Evolutionary conservation across 2,888 invertebrate species (phyloP).

Genomic region (Elysia crispata): DNA sequence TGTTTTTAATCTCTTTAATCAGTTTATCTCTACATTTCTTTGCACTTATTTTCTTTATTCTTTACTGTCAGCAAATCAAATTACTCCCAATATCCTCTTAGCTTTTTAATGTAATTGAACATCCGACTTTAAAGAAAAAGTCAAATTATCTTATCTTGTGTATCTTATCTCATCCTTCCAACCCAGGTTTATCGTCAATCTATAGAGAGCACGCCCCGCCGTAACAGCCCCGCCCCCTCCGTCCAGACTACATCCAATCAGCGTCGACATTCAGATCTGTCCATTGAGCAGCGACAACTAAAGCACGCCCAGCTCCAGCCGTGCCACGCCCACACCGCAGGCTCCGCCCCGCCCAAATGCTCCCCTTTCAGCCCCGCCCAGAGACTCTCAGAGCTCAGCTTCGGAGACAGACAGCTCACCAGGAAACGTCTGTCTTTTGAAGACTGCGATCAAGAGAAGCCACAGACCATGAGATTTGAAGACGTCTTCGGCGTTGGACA

Average conservation of each 20-base stretch:
- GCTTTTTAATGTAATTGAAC: no score
- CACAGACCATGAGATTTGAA: not conserved
- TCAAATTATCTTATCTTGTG: no score
- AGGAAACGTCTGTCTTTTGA: conserved; percentile 40
- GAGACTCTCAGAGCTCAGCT: conserved; percentile 1
- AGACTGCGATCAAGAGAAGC: not conserved
- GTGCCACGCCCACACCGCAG: not conserved
- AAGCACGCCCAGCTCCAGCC: not conserved
- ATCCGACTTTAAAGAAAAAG: no score
- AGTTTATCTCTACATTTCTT: no score
- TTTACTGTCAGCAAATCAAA: no score
- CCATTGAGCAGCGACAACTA: not conserved
- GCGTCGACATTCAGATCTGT: no score
- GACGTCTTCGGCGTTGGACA: no score
- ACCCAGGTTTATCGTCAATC: not conserved
- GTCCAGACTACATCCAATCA: no score
- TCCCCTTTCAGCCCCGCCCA: conserved; percentile 25
- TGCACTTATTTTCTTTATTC: no score
- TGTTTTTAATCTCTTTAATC: no score
- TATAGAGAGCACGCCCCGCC: conserved; percentile 14
- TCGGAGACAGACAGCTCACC: conserved; percentile 25
- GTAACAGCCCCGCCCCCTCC: not conserved
- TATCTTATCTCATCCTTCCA: not conserved
- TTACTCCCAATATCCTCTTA: no score
- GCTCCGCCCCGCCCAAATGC: not conserved